Evolutionary conservation across 2,888 invertebrate genomes (phyloP).

Genomic region (Prosapia bicincta): DNA sequence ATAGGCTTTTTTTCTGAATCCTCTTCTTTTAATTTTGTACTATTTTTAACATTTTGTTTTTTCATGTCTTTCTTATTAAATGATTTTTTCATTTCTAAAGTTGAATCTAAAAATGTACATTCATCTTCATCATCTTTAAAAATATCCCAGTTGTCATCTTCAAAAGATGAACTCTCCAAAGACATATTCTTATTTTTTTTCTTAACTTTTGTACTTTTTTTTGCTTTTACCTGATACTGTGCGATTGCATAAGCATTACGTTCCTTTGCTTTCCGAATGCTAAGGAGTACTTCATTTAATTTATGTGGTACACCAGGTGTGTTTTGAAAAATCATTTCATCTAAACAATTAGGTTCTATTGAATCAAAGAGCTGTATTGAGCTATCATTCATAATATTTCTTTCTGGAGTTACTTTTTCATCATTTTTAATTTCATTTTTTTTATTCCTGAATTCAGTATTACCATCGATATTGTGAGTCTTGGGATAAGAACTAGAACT

Average conservation of each 20-base stretch:
- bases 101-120: neutral
- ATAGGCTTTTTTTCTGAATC: neutral
- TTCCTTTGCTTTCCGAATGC: constrained; percentile 28
- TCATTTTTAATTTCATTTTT: neutral
- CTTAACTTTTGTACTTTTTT: neutral
- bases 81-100: neutral
- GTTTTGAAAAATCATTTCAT: neutral
- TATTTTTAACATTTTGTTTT: neutral
- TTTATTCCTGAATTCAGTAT: neutral
- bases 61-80: neutral
- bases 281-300: constrained; percentile 28
- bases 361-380: constrained; percentile 7
- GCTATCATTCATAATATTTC: neutral
- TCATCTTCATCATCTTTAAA: neutral
- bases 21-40: neutral
- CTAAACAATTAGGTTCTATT: neutral
- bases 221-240: constrained; percentile 13
- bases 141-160: neutral
- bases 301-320: constrained; percentile 22
- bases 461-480: neutral
- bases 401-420: neutral
- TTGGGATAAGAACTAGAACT: neutral
- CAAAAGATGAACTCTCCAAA: neutral
- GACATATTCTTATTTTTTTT: neutral
- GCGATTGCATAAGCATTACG: constrained; percentile 26